phyloP scores from a whole-genome alignment of 2,888 invertebrate species.

The Trichopoda pennipes region DNA sequence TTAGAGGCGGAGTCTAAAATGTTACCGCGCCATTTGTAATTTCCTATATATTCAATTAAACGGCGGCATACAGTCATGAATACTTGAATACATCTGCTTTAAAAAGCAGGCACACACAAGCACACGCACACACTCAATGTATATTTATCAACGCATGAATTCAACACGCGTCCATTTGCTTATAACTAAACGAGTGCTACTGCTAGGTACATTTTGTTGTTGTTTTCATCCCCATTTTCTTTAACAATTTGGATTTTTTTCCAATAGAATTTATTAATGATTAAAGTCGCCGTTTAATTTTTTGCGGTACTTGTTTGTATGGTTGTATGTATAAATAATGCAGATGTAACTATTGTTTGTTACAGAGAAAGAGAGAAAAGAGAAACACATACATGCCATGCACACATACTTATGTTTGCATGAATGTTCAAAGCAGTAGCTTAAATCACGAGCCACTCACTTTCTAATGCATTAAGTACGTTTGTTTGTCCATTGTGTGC shows the following conservation, averaged over 20 bases:
- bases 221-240: constrained; percentile 50
- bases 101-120: constrained; percentile 23
- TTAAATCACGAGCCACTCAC: constrained; percentile 54
- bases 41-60: constrained; percentile 32
- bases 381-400: no score
- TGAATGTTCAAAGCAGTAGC: constrained; percentile 45
- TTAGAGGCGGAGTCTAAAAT: constrained; percentile 73
- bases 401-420: no score
- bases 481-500: constrained; percentile 22
- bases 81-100: constrained; percentile 53
- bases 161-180: constrained; percentile 27
- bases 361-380: not conserved
- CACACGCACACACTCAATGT: constrained; percentile 4
- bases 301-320: not conserved
- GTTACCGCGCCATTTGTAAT: constrained; percentile 75
- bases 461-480: not conserved
- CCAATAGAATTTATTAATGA: constrained; percentile 43
- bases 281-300: constrained; percentile 46
- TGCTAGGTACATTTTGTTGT: not conserved
- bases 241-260: constrained; percentile 17
- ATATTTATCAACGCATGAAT: not conserved
- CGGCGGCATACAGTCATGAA: constrained; percentile 69
- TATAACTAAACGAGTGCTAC: not conserved
- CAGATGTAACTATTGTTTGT: constrained; percentile 45
- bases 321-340: no score